These are phyloP conservation scores for Torymus tubicola DNA, from an alignment of 2,888 invertebrate species.

Conservation along the genomic window DNA sequence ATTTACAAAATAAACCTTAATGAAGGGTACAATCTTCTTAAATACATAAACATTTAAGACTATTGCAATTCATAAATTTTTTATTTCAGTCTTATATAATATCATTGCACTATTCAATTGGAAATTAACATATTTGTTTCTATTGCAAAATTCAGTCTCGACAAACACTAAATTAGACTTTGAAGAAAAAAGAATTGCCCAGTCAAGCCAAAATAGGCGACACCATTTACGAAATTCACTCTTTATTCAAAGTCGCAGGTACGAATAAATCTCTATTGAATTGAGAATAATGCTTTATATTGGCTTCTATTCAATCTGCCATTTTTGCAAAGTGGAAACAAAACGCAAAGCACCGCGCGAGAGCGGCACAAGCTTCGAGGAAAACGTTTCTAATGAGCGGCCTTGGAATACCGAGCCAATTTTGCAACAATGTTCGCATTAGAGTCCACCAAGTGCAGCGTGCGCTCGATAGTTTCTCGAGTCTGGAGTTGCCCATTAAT, in stretches of 20 bases:
- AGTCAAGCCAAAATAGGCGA: neutral
- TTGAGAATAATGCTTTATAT: slow-evolving; percentile 33
- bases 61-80: too few species aligned
- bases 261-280: slow-evolving; percentile 44
- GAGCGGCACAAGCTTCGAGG: slow-evolving; percentile 19
- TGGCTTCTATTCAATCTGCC: slow-evolving; percentile 39
- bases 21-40: too few species aligned
- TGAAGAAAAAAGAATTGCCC: too few species aligned
- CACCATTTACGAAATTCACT: slow-evolving; percentile 24
- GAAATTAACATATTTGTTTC: too few species aligned
- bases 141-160: too few species aligned
- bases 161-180: too few species aligned
- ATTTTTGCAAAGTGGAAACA: slow-evolving; percentile 38
- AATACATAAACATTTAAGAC: too few species aligned
- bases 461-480: neutral
- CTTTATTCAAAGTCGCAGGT: neutral
- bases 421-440: slow-evolving; percentile 53
- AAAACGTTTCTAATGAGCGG: slow-evolving; percentile 52
- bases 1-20: too few species aligned
- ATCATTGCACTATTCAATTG: too few species aligned
- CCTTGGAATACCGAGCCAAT: slow-evolving; percentile 55
- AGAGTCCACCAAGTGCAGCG: slow-evolving; percentile 11
- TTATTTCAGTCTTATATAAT: too few species aligned
- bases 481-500: slow-evolving; percentile 46
- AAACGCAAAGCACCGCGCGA: slow-evolving; percentile 16